Evolutionary conservation across 2,797 vertebrate species (phyloP).

Genomic region (Poecilia picta): DNA sequence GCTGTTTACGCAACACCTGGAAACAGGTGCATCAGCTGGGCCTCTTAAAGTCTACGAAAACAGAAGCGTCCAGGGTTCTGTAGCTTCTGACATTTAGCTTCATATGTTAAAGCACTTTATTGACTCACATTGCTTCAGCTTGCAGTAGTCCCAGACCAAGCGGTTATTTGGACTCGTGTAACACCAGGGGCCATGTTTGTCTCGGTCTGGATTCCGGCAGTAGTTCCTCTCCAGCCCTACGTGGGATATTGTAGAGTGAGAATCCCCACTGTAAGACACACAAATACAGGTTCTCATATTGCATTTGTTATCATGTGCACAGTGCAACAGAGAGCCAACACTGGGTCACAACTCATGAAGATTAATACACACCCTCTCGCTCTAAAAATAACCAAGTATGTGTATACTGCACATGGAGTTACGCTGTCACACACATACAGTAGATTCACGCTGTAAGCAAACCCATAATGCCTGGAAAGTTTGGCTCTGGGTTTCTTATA

Average conservation of each 20-base stretch:
- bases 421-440: constrained; percentile 12
- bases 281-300: constrained; percentile 71
- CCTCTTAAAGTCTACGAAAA: constrained; percentile 2
- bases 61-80: constrained; percentile 9
- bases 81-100: not conserved
- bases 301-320: constrained; percentile 60
- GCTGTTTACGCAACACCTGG: constrained; percentile 9
- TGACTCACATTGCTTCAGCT: constrained; percentile 92
- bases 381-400: constrained; percentile 35
- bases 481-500: constrained; percentile 55
- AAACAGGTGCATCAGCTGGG: constrained; percentile 13
- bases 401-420: not conserved
- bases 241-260: constrained; percentile 78
- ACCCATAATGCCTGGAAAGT: constrained; percentile 57
- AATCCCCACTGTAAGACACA: constrained; percentile 81
- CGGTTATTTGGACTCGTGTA: constrained; percentile 90
- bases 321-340: constrained; percentile 42
- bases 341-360: constrained; percentile 28
- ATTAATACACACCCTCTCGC: constrained; percentile 20
- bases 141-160: constrained; percentile 96
- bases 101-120: constrained; percentile 5
- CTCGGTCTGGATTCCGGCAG: constrained; percentile 95
- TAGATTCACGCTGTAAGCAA: constrained; percentile 32
- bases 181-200: constrained; percentile 98
- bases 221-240: constrained; percentile 91